A percentile compares a stretch with the other conserved stretches of the same genome.
Conservation (phyloP, 2,888 invertebrate genomes). For the Chymomyza amoena region DNA sequence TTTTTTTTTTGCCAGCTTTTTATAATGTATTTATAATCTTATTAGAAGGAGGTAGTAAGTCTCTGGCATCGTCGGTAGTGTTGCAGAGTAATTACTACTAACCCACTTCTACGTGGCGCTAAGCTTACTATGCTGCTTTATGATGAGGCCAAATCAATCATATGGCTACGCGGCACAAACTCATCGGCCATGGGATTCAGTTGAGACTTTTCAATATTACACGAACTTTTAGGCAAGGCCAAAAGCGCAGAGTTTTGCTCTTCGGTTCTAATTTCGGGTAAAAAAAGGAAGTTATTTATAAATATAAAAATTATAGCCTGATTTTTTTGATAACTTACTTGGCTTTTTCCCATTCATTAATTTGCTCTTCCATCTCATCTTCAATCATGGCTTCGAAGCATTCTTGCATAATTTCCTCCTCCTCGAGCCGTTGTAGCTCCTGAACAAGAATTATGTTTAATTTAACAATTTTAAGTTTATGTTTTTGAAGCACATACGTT, state of each 20-base stretch:
- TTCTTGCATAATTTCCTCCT: slow-evolving; percentile 92
- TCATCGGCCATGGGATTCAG: slow-evolving; percentile 92
- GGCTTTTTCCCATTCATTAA: slow-evolving; percentile 76
- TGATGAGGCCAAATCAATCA: slow-evolving; percentile 73
- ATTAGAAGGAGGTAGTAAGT: too few relatives aligned
- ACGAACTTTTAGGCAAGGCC: slow-evolving; percentile 73
- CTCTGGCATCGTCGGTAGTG: too few relatives aligned
- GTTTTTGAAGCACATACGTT: slow-evolving; percentile 81
- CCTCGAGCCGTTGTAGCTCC: slow-evolving; percentile 92
- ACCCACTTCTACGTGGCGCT: neutral
- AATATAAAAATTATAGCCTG: neutral
- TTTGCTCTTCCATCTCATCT: slow-evolving; percentile 83
- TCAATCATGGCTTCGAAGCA: slow-evolving; percentile 91
- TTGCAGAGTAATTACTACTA: slow-evolving; percentile 31
- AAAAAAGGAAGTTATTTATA: neutral
- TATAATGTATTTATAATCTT: neutral
- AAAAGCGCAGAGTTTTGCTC: slow-evolving; percentile 77
- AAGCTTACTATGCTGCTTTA: slow-evolving; percentile 50
- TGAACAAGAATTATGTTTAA: slow-evolving; percentile 69
- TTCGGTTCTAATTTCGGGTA: slow-evolving; percentile 64
- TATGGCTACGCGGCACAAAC: slow-evolving; percentile 84
- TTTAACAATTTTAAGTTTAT: neutral
- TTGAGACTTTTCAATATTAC: slow-evolving; percentile 83
- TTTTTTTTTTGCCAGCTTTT: slow-evolving; percentile 19
- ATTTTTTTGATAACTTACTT: slow-evolving; percentile 54